These are phyloP conservation scores for Sebastes fasciatus DNA, from an alignment of 2,113 vertebrate species.

Conservation along the genomic window DNA sequence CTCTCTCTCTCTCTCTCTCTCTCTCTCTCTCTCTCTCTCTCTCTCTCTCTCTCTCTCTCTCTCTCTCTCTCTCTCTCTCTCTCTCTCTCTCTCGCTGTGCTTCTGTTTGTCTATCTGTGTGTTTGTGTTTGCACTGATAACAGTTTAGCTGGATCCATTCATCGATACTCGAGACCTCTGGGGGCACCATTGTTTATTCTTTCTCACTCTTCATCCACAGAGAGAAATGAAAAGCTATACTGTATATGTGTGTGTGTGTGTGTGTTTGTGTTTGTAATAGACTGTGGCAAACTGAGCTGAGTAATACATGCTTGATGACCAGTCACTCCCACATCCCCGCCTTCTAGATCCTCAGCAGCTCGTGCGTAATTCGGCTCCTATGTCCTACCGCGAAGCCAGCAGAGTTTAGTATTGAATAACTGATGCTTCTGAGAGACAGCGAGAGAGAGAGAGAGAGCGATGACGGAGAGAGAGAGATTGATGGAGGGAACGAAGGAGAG, in stretches of 20 bases:
- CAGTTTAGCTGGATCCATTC: conserved; percentile 67
- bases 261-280: conserved; percentile 1
- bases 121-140: conserved; percentile 73
- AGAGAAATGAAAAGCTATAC: conserved; percentile 6
- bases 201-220: conserved; percentile 38
- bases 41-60: too few species aligned
- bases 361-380: conserved; percentile 28
- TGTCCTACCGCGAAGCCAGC: conserved; percentile 30
- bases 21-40: too few species aligned
- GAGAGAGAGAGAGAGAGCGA: background rate
- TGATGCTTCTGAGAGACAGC: conserved; percentile 26
- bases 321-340: conserved; percentile 22
- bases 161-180: conserved; percentile 69
- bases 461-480: conserved; percentile 19
- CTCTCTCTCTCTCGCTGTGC: conserved; percentile 1
- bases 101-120: conserved; percentile 62
- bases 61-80: background rate
- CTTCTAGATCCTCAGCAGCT: conserved; percentile 45
- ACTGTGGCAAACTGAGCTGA: conserved; percentile 32
- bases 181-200: conserved; percentile 66
- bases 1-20: too few species aligned
- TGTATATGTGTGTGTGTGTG: background rate
- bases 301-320: conserved; percentile 48
- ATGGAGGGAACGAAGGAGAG: conserved; percentile 29
- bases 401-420: conserved; percentile 45